Percentiles rank a stretch among this genome's conserved stretches.
These are phyloP conservation scores for Daphoenositta chrysoptera DNA, from an alignment of 2,113 vertebrate genomes.

Conservation along the genomic window DNA sequence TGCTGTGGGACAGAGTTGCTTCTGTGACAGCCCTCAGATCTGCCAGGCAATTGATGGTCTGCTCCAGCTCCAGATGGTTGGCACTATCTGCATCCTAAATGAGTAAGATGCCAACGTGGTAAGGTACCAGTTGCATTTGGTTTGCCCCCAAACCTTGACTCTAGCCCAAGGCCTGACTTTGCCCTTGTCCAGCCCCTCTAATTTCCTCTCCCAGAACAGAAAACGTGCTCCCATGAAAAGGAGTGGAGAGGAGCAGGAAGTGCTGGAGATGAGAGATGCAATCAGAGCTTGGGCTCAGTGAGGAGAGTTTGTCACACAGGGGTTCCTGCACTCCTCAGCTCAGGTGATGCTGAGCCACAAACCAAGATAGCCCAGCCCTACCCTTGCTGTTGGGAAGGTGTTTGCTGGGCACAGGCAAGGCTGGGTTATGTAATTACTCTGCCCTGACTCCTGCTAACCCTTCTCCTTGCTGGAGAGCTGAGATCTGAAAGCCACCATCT, in stretches of 20 bases:
- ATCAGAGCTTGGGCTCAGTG: background rate
- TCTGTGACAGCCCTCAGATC: background rate
- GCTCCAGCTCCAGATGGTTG: background rate
- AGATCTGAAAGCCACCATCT: slow-evolving; percentile 26
- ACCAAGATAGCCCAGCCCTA: rapidly evolving
- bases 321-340: background rate
- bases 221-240: background rate
- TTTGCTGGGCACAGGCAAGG: background rate
- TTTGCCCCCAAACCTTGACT: background rate
- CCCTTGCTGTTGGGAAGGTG: background rate
- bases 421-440: background rate
- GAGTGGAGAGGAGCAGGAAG: background rate
- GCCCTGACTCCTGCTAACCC: background rate
- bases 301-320: rapidly evolving
- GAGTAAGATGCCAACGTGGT: background rate
- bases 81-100: background rate
- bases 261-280: background rate
- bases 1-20: background rate
- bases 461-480: background rate
- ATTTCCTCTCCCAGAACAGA: background rate
- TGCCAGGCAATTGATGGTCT: background rate
- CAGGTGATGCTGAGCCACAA: background rate
- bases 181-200: background rate
- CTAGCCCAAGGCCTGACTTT: background rate
- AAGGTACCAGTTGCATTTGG: background rate